Evolutionary conservation across 2,113 vertebrate species (phyloP).

Genomic region (Halcyon senegalensis): DNA sequence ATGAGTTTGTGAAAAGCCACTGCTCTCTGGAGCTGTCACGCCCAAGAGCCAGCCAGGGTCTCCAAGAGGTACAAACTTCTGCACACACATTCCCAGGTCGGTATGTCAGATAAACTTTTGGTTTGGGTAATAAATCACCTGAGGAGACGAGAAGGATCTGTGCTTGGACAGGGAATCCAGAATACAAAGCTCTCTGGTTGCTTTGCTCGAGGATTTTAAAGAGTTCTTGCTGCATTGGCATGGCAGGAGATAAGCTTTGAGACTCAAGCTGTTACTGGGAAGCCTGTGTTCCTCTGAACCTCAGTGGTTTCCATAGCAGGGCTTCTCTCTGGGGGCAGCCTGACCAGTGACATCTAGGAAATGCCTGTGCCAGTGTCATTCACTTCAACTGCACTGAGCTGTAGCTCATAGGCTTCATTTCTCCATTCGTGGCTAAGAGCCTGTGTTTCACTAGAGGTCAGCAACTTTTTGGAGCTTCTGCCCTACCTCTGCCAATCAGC

Average conservation of each 20-base stretch:
- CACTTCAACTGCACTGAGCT: neutral
- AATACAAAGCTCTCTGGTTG: neutral
- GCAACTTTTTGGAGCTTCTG: neutral
- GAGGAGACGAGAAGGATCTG: neutral
- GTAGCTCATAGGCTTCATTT: rapidly evolving
- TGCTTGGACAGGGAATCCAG: neutral
- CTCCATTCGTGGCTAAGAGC: neutral
- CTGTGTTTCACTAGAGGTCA: neutral
- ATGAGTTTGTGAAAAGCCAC: neutral
- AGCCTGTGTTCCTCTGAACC: neutral
- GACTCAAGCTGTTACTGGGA: neutral
- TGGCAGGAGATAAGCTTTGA: neutral
- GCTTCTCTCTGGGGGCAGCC: neutral
- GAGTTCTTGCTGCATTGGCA: neutral
- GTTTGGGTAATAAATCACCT: neutral
- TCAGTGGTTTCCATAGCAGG: neutral
- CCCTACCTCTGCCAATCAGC: neutral
- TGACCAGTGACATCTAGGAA: neutral
- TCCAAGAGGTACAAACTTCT: neutral
- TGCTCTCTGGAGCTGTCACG: neutral
- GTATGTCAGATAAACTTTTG: rapidly evolving
- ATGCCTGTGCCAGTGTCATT: neutral
- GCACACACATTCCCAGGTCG: neutral
- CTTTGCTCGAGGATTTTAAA: neutral
- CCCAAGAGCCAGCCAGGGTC: neutral